Conservation (phyloP, 1,140 invertebrate genomes). For the Bombus sibiricus region DNA sequence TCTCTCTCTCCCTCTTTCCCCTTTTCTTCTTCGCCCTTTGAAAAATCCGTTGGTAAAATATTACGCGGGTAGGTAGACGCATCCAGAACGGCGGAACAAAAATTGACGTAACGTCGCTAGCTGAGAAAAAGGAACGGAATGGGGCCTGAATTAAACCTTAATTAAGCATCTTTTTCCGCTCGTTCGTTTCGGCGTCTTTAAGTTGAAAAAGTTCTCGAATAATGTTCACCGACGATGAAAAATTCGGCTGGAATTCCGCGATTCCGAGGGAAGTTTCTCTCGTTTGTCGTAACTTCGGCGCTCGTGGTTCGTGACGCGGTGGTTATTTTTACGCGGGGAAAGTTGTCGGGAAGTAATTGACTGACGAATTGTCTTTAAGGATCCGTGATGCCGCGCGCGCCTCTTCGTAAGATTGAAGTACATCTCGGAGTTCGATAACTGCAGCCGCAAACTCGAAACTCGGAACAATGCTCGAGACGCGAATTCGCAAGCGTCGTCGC, state of each 20-base stretch:
- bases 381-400: neutral
- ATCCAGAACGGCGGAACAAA: neutral
- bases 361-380: constrained; percentile 33
- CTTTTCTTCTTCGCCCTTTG: constrained; percentile 7
- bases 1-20: neutral
- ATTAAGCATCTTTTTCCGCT: constrained; percentile 8
- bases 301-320: neutral
- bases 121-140: neutral
- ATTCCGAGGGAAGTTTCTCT: neutral
- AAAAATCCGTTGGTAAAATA: constrained; percentile 28
- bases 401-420: constrained; percentile 6
- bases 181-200: constrained; percentile 3
- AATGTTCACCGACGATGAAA: neutral
- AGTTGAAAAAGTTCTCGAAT: constrained; percentile 4
- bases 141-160: constrained; percentile 1
- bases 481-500: constrained; percentile 6
- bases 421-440: constrained; percentile 37
- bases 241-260: neutral
- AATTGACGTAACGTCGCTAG: neutral
- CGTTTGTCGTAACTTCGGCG: too few relatives aligned
- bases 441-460: constrained; percentile 43
- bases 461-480: constrained; percentile 26
- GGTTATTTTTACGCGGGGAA: neutral
- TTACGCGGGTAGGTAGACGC: neutral
- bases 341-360: constrained; percentile 21